Base-by-base conservation (phyloP, 2,113 vertebrate genomes). In the Furnarius figulus region DNA sequence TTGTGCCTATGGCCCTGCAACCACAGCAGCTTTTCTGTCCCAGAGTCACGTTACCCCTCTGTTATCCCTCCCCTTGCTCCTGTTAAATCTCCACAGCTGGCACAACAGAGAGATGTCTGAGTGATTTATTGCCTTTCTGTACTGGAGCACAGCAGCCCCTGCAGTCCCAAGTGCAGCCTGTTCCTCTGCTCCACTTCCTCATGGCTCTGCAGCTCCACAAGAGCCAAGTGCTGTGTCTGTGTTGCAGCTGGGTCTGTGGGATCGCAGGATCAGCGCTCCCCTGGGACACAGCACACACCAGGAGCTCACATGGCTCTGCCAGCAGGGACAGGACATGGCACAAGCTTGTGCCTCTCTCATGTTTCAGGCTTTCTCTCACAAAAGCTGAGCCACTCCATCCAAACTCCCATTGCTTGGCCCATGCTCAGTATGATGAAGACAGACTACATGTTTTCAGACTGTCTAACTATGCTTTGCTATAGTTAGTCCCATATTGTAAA, bases 41-140 rank as follows among this genome's bases (percentile, higher is more conserved):
- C 90, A 85, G 73, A 47, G 88, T 88, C 83, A 27, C 44, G 16
- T 67, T 59, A 49, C 66, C 76, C 82, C 61, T 75, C 77, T 89
- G 89, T 94, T 95, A 93, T 53, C 85, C 75, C 88, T 85, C 83
- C 53, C 74, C 77, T 96, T 96, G 61, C 78, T 97, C 77, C 53
- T 31, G 31, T 44, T 92, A 68, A 62, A 85, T 97, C 94, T 76
- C 70, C 56, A 61, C 91, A 89, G 92, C 76, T 81, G 78, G 86
- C 46, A 22, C 28, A 72, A 88, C 94, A 46, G 93, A 67, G 37
- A 84, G 88, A 68, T 42, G 61, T 72, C 88, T 77, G 11, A 37
- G 72, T 86, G 70, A 81, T 94, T 89, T 92, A 65, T 50, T 86
- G 77, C 92, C 92, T 88, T 81, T 95, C 89, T 75, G 86, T 83